Evolutionary conservation across 2,888 invertebrate species (phyloP).

Genomic region (Xestia c-nigrum): DNA sequence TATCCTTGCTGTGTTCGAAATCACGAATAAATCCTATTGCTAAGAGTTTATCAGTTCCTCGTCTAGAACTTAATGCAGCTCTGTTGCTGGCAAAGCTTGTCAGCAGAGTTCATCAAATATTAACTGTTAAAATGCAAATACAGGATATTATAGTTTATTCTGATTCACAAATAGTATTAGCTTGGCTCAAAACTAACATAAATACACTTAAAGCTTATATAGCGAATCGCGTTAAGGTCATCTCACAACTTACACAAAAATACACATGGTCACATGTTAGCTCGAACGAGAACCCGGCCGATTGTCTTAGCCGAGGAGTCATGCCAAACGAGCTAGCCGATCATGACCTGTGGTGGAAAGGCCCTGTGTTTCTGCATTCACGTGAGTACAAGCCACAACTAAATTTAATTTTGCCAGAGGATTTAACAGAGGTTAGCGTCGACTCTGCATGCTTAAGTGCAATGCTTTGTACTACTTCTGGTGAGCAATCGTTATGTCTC

Average conservation of each 20-base stretch:
- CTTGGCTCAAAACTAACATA: too few relatives aligned
- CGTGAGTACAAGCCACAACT: constrained; percentile 9
- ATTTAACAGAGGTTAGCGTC: neutral
- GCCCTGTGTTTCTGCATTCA: constrained; percentile 1
- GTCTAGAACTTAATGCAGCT: constrained; percentile 1
- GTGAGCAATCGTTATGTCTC: neutral
- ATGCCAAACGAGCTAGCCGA: constrained; percentile 9
- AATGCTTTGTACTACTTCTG: constrained; percentile 1
- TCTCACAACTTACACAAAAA: constrained; percentile 1
- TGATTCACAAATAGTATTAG: neutral
- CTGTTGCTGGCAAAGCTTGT: constrained; percentile 5
- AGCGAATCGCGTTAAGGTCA: neutral
- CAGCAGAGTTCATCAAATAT: neutral
- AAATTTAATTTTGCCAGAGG: neutral
- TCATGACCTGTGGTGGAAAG: neutral
- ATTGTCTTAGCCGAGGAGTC: constrained; percentile 21
- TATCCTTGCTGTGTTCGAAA: constrained; percentile 9
- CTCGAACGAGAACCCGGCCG: constrained; percentile 11
- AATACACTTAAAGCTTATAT: neutral
- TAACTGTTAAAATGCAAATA: neutral
- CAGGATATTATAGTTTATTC: neutral
- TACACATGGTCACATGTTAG: constrained; percentile 8
- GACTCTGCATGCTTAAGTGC: neutral
- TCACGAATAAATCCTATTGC: constrained; percentile 3
- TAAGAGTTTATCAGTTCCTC: neutral